phyloP scores from a whole-genome alignment of 2,797 vertebrate genomes.

The Perdix hodgsoniae region DNA sequence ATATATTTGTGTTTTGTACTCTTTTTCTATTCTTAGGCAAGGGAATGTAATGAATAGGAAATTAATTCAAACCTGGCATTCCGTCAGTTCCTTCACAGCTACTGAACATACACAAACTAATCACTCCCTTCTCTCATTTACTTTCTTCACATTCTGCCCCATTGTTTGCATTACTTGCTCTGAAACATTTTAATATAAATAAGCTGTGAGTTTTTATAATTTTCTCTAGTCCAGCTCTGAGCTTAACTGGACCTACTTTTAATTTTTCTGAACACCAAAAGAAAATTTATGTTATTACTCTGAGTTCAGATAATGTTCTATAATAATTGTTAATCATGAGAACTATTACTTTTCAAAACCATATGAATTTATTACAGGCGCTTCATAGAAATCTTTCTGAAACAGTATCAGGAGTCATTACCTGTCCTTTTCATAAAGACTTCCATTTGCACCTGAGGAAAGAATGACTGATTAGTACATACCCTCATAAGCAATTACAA shows the following conservation, averaged over 20 bases:
- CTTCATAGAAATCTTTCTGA: neutral
- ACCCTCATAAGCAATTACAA: neutral
- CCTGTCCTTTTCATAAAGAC: neutral
- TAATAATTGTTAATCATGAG: neutral
- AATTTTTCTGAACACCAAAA: neutral
- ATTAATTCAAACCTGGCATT: conserved; percentile 8
- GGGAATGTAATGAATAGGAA: neutral
- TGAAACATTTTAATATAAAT: conserved; percentile 51
- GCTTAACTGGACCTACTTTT: neutral
- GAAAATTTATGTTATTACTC: neutral
- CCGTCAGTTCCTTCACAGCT: conserved; percentile 11
- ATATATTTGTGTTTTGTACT: neutral
- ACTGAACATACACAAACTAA: neutral
- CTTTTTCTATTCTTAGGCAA: conserved; percentile 32
- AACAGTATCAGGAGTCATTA: neutral
- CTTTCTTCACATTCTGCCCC: neutral
- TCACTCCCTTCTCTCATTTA: conserved; percentile 29
- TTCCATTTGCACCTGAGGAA: neutral
- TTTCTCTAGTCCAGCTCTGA: neutral
- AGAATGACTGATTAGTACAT: conserved; percentile 1
- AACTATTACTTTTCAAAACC: neutral
- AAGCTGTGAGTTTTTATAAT: conserved; percentile 27
- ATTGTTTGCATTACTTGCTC: neutral
- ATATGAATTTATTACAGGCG: neutral
- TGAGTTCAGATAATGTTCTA: neutral